phyloP scores from a whole-genome alignment of 2,888 invertebrate species.

The Noctua janthina region DNA sequence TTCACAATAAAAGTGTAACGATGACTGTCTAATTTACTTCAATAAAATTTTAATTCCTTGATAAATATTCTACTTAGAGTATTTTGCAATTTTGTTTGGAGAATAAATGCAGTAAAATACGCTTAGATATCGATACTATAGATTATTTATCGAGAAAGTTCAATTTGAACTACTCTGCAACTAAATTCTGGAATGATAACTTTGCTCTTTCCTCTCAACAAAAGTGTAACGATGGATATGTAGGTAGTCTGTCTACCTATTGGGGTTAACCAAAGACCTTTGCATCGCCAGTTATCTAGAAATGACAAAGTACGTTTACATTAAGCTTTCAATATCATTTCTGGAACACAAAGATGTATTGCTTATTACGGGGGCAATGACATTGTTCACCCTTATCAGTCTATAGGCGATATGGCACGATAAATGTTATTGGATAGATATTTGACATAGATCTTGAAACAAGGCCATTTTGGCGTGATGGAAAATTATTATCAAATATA shows the following conservation, averaged over 20 bases:
- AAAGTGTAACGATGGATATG: not conserved
- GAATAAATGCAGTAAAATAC: not conserved
- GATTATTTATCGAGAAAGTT: not conserved
- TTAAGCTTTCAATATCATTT: conserved; percentile 27
- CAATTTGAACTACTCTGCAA: not conserved
- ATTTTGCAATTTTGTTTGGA: not conserved
- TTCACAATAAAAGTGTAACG: not conserved
- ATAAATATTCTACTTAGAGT: not conserved
- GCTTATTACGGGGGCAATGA: conserved; percentile 24
- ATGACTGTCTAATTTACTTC: not conserved
- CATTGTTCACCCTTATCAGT: conserved; percentile 9
- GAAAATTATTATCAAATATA: not conserved
- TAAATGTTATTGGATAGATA: not conserved
- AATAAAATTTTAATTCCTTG: not conserved
- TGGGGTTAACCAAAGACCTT: conserved; percentile 17
- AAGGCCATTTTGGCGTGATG: not conserved
- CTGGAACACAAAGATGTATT: conserved; percentile 18
- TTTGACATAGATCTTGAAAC: conserved; percentile 17
- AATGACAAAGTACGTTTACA: conserved; percentile 10
- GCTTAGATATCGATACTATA: not conserved
- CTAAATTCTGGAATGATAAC: not conserved
- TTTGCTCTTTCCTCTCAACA: not conserved
- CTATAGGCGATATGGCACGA: not conserved
- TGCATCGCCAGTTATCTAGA: conserved; percentile 15
- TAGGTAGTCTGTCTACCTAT: conserved; percentile 1